These are phyloP conservation scores for Turritopsis dohrnii DNA, from an alignment of 30 jellyfish, hydroid and myxozoan genomes.

Conservation along the genomic window DNA sequence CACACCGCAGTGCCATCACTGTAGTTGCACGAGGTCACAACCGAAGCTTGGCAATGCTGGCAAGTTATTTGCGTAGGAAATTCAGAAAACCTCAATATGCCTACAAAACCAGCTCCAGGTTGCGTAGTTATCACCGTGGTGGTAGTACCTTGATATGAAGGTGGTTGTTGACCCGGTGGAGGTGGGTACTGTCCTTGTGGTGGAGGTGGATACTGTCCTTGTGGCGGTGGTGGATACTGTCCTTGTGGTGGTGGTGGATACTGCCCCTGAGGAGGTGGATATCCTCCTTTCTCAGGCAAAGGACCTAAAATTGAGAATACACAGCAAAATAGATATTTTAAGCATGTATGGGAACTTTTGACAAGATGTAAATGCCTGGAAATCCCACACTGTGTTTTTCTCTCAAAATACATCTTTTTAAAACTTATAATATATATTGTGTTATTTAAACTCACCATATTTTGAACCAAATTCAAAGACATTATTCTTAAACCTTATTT, in stretches of 20 bases:
- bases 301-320: background rate
- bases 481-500: background rate
- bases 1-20: constrained; percentile 64
- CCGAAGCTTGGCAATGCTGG: constrained; percentile 63
- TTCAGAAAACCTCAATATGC: constrained; percentile 39
- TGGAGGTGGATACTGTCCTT: constrained; percentile 42
- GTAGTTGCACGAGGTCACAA: constrained; percentile 48
- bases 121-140: constrained; percentile 62
- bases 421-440: background rate
- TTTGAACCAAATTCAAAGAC: background rate
- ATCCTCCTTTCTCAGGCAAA: background rate
- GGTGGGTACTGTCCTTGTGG: constrained; percentile 42
- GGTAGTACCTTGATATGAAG: constrained; percentile 16
- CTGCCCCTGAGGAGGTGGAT: background rate
- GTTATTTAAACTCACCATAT: background rate
- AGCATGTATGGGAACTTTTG: no score
- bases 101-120: constrained; percentile 39
- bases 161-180: constrained; percentile 40
- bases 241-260: background rate
- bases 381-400: no score
- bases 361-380: no score
- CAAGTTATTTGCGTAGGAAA: constrained; percentile 63
- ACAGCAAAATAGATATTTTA: no score
- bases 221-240: background rate
- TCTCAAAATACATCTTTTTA: background rate